These are phyloP conservation scores for Drosophila pectinifera DNA, from an alignment of 1,140 invertebrate genomes.

Conservation along the genomic window DNA sequence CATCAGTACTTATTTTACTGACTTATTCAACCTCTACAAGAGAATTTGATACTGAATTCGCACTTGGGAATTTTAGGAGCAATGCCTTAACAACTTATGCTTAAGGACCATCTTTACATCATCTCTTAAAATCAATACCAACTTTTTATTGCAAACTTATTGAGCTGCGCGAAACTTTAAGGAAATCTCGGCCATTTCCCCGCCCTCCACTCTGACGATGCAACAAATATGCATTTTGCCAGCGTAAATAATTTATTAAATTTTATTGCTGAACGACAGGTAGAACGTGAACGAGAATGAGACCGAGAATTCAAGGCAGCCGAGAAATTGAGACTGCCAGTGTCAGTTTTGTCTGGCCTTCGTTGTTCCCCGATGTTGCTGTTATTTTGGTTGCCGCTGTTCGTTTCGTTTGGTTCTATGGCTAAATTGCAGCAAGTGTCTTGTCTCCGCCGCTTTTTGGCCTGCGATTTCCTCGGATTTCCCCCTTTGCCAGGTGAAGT, in stretches of 20 bases:
- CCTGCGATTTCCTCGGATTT: neutral
- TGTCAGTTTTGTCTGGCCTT: slow-evolving; percentile 58
- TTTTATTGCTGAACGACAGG: slow-evolving; percentile 74
- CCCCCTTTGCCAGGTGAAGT: slow-evolving; percentile 31
- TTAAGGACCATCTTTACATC: too few relatives aligned
- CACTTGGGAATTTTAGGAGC: too few relatives aligned
- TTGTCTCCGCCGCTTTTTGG: slow-evolving; percentile 12
- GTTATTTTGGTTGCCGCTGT: slow-evolving; percentile 42
- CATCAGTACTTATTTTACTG: too few relatives aligned
- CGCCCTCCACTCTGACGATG: slow-evolving; percentile 19
- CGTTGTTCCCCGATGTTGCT: slow-evolving; percentile 29
- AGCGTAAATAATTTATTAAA: slow-evolving; percentile 76
- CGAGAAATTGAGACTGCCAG: slow-evolving; percentile 57
- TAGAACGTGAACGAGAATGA: slow-evolving; percentile 18
- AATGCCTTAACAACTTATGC: too few relatives aligned
- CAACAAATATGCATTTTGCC: slow-evolving; percentile 69
- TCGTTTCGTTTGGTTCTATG: slow-evolving; percentile 39
- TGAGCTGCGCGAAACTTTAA: slow-evolving; percentile 36
- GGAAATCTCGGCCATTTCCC: slow-evolving; percentile 23
- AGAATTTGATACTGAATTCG: too few relatives aligned
- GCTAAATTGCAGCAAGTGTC: slow-evolving; percentile 62
- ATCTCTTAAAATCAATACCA: too few relatives aligned
- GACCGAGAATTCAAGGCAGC: slow-evolving; percentile 6
- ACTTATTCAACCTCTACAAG: too few relatives aligned
- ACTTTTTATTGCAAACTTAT: slow-evolving; percentile 32